Evolutionary conservation across 1,140 invertebrate genomes (phyloP), one percentile per base, ranked within the genome.

Genomic region (Macrotrachela quadricornifera): DNA sequence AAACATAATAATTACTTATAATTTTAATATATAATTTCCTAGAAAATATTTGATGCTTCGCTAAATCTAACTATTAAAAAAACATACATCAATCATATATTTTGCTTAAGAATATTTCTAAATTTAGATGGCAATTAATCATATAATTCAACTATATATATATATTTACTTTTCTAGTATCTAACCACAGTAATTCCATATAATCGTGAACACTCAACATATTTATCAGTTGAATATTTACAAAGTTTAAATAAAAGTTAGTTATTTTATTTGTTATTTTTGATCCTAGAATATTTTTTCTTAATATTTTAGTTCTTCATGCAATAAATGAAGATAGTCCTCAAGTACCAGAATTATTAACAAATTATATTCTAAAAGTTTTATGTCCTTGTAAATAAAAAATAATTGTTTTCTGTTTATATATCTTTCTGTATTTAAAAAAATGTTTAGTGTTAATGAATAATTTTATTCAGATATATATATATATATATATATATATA

Each of bases 271-370:
- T n/a, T 38, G 15, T 37, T 37, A 30, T 15, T 18, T 18, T 16
- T 56, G 30, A 3, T 48, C 49, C n/a, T n/a, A n/a, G n/a, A n/a
- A n/a, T 21, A 59, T 54, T 66, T 56, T 62, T 66, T 67, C 66
- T 68, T 65, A n/a, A n/a, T 61, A 54, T 79, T 82, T 47, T 74
- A 96, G 90, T 99, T 75, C 71, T 99, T 60, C 86, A 90, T 74
- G 91, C 92, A 54, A 95, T 99, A 56, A 91, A 94, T 71, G 91
- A 96, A 75, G 90, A 97, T 68, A 94, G 85, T 67, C 85, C 88
- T 15, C 87, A 86, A 56, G 90, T 96, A 57, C 91, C 92, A 38
- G 84, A 86, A 44, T 76, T 99, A 56, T 75, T 99, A 56, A 99
- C 92, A 57, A 91, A 96, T 73, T 97, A 97, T 69, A 99, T 99